Conservation (phyloP, 2,113 vertebrate genomes). For the Mohoua ochrocephala region DNA sequence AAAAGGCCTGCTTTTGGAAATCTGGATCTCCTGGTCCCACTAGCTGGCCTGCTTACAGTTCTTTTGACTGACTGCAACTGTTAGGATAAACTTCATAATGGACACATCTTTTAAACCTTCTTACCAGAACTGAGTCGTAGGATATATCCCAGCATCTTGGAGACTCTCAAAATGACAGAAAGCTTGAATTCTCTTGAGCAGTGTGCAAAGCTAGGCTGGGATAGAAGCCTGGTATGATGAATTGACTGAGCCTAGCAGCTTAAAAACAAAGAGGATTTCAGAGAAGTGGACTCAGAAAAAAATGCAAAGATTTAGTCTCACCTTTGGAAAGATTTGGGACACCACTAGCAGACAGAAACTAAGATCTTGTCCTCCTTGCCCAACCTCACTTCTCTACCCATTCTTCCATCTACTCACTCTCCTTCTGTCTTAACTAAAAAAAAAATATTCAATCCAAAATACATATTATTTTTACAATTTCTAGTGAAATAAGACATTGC, state of each 20-base stretch:
- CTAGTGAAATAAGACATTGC: background rate
- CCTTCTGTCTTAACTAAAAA: background rate
- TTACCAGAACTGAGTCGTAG: background rate
- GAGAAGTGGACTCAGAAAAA: background rate
- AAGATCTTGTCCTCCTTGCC: background rate
- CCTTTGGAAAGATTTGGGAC: background rate
- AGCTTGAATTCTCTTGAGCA: background rate
- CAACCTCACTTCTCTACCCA: background rate
- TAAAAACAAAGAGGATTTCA: background rate
- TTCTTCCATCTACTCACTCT: background rate
- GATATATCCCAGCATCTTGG: background rate
- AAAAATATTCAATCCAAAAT: background rate
- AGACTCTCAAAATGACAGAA: background rate
- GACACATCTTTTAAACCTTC: background rate
- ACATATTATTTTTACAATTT: background rate
- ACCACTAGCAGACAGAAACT: background rate
- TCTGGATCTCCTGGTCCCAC: background rate
- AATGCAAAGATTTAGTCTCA: background rate
- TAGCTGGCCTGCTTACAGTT: background rate
- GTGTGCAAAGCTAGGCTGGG: background rate
- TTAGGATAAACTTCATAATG: background rate
- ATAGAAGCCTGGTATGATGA: background rate
- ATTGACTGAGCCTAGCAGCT: background rate
- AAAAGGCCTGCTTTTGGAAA: background rate
- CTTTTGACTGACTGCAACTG: background rate